Percentiles rank a stretch among this genome's conserved stretches.
phyloP scores from a whole-genome alignment of 2,797 vertebrate genomes.

The Silurus lanzhouensis region DNA sequence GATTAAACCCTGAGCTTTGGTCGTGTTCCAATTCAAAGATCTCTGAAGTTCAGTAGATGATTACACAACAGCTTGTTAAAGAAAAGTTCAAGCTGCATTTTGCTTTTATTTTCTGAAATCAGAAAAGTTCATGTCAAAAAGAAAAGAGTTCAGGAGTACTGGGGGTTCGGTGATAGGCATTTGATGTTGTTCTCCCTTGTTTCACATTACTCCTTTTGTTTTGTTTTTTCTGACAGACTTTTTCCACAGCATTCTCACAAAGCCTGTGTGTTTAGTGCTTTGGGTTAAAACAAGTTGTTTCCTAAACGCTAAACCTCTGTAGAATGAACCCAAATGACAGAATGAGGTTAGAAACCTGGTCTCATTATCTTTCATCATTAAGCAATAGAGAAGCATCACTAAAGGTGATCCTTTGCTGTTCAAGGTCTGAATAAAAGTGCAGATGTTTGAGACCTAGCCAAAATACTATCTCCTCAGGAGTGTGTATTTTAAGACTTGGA shows the following conservation, averaged over 20 bases:
- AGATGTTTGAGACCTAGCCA: background rate
- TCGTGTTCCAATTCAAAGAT: background rate
- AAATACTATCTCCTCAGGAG: background rate
- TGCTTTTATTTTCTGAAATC: background rate
- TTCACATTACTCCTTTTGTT: background rate
- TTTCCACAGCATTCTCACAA: background rate
- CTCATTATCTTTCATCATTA: background rate
- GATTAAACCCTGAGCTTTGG: background rate
- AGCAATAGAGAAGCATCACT: background rate
- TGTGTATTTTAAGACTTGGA: background rate
- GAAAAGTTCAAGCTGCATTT: background rate
- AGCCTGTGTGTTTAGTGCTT: background rate
- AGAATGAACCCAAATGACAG: constrained; percentile 33
- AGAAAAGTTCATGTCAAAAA: background rate
- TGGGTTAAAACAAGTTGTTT: constrained; percentile 14
- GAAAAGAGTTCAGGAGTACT: background rate
- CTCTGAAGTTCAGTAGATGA: background rate
- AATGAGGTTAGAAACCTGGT: constrained; percentile 35
- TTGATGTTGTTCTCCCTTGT: background rate
- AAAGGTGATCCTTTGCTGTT: background rate
- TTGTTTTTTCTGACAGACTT: background rate
- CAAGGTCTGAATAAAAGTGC: background rate
- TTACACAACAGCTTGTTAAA: constrained; percentile 1
- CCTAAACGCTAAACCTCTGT: constrained; percentile 7
- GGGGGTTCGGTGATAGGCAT: background rate